Evolutionary conservation across 2,113 vertebrate genomes (phyloP).

Genomic region (Rhabdomys dilectus): DNA sequence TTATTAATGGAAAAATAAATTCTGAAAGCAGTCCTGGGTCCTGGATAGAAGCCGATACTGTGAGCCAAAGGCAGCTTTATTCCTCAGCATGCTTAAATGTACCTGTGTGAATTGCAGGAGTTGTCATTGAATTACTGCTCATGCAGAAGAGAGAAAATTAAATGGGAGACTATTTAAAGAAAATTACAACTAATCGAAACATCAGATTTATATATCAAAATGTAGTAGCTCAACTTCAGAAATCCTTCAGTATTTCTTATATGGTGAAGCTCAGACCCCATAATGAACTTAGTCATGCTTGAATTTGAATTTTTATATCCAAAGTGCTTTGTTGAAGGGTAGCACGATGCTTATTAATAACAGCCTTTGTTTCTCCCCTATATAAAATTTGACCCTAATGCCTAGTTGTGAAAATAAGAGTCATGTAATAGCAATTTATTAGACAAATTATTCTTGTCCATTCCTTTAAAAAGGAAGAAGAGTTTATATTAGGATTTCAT

Average conservation of each 20-base stretch:
- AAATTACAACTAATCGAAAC: constrained; percentile 72
- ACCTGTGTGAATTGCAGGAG: constrained; percentile 51
- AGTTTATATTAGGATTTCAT: not conserved
- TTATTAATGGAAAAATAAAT: constrained; percentile 68
- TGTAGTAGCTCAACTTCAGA: not conserved
- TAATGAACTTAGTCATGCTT: constrained; percentile 3
- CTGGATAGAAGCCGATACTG: not conserved
- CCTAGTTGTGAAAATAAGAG: not conserved
- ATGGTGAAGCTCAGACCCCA: not conserved
- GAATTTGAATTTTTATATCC: not conserved
- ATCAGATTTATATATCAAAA: constrained; percentile 41
- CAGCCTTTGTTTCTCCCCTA: not conserved
- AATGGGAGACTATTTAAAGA: constrained; percentile 66
- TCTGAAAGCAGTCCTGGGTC: constrained; percentile 32
- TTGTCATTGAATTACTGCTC: constrained; percentile 66
- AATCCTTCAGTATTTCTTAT: constrained; percentile 51
- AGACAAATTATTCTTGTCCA: not conserved
- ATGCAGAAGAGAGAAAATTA: constrained; percentile 73
- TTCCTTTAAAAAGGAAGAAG: not conserved
- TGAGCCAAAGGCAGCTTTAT: constrained; percentile 42
- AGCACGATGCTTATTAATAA: not conserved
- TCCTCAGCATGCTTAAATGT: constrained; percentile 42
- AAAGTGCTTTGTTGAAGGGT: not conserved
- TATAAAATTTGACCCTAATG: constrained; percentile 18
- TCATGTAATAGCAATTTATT: not conserved